A percentile compares a stretch with the other conserved stretches of the same genome.
These are phyloP conservation scores for Amblyjoppa proteus DNA, from an alignment of 2,888 invertebrate genomes.

Conservation along the genomic window DNA sequence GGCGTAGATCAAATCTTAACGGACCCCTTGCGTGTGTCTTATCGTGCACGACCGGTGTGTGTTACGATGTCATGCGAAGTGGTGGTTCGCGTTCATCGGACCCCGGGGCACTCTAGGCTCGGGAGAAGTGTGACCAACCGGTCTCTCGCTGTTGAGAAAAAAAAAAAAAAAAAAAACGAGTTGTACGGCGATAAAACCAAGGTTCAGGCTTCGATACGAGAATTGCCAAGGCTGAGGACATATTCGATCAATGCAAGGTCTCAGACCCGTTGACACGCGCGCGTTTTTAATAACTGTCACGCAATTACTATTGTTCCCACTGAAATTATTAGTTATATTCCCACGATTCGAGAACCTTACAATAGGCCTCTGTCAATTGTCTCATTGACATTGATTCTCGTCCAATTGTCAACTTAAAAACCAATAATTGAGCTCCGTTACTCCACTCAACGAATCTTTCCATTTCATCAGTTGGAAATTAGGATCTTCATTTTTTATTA, in stretches of 20 bases:
- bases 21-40: constrained; percentile 79
- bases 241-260: constrained; percentile 57
- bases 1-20: constrained; percentile 78
- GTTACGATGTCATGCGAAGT: constrained; percentile 35
- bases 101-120: constrained; percentile 30
- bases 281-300: constrained; percentile 44
- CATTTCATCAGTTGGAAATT: background rate
- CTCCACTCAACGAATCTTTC: background rate
- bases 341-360: background rate
- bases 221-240: constrained; percentile 67
- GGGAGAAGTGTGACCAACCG: constrained; percentile 52
- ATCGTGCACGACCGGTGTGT: constrained; percentile 69
- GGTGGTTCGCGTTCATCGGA: constrained; percentile 35
- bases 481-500: no score
- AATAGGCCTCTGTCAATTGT: background rate
- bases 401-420: background rate
- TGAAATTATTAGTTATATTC: background rate
- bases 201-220: constrained; percentile 51
- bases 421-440: background rate
- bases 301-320: constrained; percentile 34
- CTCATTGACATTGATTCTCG: background rate
- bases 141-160: constrained; percentile 19
- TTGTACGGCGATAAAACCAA: constrained; percentile 17
- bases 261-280: constrained; percentile 38
- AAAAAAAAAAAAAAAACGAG: constrained; percentile 19